Base-by-base conservation (phyloP, 1,140 invertebrate genomes). In the Streblospio benedicti region DNA sequence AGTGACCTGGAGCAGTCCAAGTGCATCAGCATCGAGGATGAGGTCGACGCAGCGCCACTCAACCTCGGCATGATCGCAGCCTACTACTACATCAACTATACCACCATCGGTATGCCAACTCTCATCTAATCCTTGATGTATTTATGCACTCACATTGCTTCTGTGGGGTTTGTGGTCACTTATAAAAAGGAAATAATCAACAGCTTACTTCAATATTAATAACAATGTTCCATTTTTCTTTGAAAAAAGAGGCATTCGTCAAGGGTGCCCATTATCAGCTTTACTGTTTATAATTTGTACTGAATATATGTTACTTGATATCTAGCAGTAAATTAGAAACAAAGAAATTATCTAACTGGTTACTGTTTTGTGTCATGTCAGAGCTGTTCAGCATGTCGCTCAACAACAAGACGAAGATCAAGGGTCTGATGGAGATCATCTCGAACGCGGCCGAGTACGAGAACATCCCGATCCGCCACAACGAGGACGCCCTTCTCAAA, bases 51-150 rank as follows among this genome's bases (percentile, higher is more conserved):
- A 0, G 82, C 90, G 49, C 91, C 96, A 0, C 80, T 99, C 0
- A 99, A 99, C 81, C 80, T 99, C 71, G 97, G 97, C 61, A 99
- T 99, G 93, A 99, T 99, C 77, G 95, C 96, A 1, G 93, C 95
- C 0, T 99, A 99, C 76, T 99, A 99, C 76, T 99, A 99, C 74
- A 99, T 99, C 65, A 97, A 98, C 78, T 99, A 99, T 69, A 96
- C 94, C 0, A 99, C 97, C 0, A 99, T 99, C 63, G 88, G 87
- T 90, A 75, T 78, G 79, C 71, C 5, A 4, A 47, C n/a, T n/a
- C n/a, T n/a, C n/a, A n/a, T n/a, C n/a, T 49, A 14, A 49, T 12
- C 47, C 23, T 41, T 41, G 18, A 52, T 52, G 28, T 52, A 27
- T 20, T 51, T n/a, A n/a, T n/a, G n/a, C n/a, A n/a, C n/a, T n/a